Evolutionary conservation across 2,888 invertebrate species (phyloP), one percentile per base, ranked within the genome.

Genomic region (Magallana nippona): DNA sequence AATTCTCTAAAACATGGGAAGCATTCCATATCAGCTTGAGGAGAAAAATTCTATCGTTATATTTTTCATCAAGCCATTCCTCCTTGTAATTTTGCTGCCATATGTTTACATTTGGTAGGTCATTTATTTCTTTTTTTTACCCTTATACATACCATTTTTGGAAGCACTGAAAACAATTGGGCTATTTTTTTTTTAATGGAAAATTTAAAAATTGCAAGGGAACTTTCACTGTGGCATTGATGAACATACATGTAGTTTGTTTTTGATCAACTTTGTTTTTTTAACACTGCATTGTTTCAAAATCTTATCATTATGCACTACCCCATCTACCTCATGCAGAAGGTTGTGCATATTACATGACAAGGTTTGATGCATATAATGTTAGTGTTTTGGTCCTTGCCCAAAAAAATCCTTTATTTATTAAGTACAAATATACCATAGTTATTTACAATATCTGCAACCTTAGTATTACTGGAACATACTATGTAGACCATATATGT

Each of bases 291-390:
- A 27, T 22, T 71, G 22, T 32, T 13, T 71, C 15, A 32, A 22
- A 13, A 22, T 13, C 32, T 27, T 71, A 71, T 44, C 27, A 71
- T 71, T 22, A 22, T 71, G 71, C 71, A 71, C 71, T 27, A 19
- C 27, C 71, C 22, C 71, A 71, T 71, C 71, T 71, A 71, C 71
- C 71, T 71, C 71, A 71, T 32, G 22, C 32, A 15, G 27, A 71
- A 27, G 71, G 71, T 71, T 71, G 71, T 71, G 71, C 27, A 27
- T 71, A 71, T 71, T 15, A 71, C 71, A 71, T 71, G 71, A 71
- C 71, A 17, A 27, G 71, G 19, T 27, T 27, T 71, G 71, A 71
- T 71, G 71, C 27, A 32, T 22, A 71, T 71, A 22, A 71, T 32
- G 22, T 71, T 32, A 13, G 32, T 71, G 27, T 71, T 63, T 60